phyloP scores from a whole-genome alignment of 2,888 invertebrate species.

The Pristionchus exspectatus region DNA sequence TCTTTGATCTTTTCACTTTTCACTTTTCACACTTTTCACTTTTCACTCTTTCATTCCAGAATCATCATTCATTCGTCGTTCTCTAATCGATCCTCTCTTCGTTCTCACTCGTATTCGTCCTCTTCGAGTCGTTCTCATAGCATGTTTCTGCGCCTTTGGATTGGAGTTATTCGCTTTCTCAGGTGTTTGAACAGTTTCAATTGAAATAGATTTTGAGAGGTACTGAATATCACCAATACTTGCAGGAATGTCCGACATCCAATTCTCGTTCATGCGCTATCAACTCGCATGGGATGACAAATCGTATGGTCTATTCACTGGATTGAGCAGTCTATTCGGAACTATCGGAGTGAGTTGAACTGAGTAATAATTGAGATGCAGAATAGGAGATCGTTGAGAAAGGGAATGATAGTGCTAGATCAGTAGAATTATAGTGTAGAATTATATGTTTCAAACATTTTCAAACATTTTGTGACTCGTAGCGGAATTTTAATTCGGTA shows the following conservation, averaged over 20 bases:
- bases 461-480: too few species aligned
- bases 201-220: background rate
- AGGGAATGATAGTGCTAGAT: background rate
- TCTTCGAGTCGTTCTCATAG: constrained; percentile 44
- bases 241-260: constrained; percentile 54
- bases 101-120: constrained; percentile 45
- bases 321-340: constrained; percentile 42
- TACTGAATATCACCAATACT: background rate
- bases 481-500: too few species aligned
- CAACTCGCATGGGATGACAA: constrained; percentile 54
- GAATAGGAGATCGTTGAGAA: background rate
- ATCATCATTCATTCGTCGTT: constrained; percentile 44
- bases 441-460: too few species aligned
- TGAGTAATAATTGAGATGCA: background rate
- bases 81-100: constrained; percentile 45
- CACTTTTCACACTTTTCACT: background rate
- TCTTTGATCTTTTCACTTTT: constrained; percentile 1
- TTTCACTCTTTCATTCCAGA: background rate
- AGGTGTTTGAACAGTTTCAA: background rate
- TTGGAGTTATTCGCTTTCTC: constrained; percentile 54
- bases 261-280: constrained; percentile 53
- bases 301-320: constrained; percentile 49
- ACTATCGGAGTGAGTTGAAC: constrained; percentile 45
- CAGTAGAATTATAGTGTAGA: background rate
- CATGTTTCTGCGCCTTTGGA: constrained; percentile 50